Evolutionary conservation across 1,140 invertebrate genomes (phyloP).

Genomic region (Drosophila tsacasi): DNA sequence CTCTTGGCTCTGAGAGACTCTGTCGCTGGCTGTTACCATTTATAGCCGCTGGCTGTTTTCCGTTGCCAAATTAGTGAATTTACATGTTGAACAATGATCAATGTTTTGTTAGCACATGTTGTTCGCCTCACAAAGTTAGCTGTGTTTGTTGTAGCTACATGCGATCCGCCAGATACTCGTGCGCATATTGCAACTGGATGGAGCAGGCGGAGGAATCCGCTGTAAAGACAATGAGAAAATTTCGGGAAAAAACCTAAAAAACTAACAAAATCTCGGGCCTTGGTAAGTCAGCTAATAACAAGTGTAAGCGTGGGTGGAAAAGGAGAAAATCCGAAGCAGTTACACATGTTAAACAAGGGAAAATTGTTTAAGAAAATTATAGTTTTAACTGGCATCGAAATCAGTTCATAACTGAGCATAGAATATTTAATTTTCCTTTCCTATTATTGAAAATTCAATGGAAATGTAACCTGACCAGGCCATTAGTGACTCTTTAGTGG

Average conservation of each 20-base stretch:
- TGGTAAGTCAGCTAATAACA: constrained; percentile 40
- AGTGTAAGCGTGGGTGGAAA: constrained; percentile 45
- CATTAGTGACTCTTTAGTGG: constrained; percentile 5
- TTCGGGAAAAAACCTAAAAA: constrained; percentile 29
- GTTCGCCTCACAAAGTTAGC: constrained; percentile 62
- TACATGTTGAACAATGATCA: constrained; percentile 84
- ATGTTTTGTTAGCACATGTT: constrained; percentile 84
- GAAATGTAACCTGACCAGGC: constrained; percentile 1
- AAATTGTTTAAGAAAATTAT: background rate
- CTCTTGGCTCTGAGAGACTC: constrained; percentile 35
- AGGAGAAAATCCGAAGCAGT: background rate
- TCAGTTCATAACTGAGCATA: background rate
- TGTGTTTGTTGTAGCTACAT: constrained; percentile 26
- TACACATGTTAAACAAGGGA: constrained; percentile 2
- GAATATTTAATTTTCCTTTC: no score
- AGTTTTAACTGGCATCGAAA: background rate
- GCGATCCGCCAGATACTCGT: constrained; percentile 42
- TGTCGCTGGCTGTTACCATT: constrained; percentile 75
- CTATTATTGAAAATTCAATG: background rate
- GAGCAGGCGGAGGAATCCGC: constrained; percentile 25
- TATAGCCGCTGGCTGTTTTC: constrained; percentile 72
- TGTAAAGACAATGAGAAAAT: constrained; percentile 66
- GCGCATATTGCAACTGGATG: constrained; percentile 40
- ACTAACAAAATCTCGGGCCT: background rate
- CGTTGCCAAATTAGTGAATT: constrained; percentile 83